These are phyloP conservation scores for Tigriopus japonicus DNA, from an alignment of 1,140 invertebrate genomes.

Conservation along the genomic window DNA sequence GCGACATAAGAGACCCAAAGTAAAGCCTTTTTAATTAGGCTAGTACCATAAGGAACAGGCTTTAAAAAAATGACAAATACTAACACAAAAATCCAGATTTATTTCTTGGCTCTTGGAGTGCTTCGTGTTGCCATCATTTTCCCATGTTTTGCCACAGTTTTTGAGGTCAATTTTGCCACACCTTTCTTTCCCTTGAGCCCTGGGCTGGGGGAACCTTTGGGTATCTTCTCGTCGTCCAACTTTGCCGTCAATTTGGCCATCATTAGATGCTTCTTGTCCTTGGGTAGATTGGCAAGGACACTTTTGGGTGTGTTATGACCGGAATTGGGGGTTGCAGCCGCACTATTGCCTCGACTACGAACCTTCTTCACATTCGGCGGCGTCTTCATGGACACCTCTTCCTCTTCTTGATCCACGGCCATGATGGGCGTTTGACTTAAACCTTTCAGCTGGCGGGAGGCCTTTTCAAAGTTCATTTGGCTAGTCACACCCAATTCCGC, in stretches of 20 bases:
- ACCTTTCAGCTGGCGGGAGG: neutral
- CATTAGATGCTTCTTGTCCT: neutral
- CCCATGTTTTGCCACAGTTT: too few species aligned
- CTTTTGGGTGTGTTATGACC: neutral
- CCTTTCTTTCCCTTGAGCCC: too few species aligned
- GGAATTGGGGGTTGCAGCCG: neutral
- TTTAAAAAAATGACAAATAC: too few species aligned
- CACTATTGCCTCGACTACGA: neutral
- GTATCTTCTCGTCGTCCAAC: too few species aligned
- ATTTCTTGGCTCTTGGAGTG: too few species aligned
- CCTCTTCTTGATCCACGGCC: neutral
- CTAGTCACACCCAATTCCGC: neutral
- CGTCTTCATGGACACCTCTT: neutral
- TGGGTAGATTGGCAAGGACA: neutral
- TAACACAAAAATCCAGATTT: too few species aligned
- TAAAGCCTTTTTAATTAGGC: too few species aligned
- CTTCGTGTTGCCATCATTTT: too few species aligned
- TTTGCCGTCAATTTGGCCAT: neutral
- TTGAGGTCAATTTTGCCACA: too few species aligned
- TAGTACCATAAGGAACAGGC: too few species aligned
- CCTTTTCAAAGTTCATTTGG: neutral
- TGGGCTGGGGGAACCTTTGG: too few species aligned
- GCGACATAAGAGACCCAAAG: too few species aligned
- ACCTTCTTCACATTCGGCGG: slow-evolving; percentile 1
- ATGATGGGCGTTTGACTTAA: neutral